Conservation (phyloP, 2,797 vertebrate species). For the Aeoliscus strigatus region DNA sequence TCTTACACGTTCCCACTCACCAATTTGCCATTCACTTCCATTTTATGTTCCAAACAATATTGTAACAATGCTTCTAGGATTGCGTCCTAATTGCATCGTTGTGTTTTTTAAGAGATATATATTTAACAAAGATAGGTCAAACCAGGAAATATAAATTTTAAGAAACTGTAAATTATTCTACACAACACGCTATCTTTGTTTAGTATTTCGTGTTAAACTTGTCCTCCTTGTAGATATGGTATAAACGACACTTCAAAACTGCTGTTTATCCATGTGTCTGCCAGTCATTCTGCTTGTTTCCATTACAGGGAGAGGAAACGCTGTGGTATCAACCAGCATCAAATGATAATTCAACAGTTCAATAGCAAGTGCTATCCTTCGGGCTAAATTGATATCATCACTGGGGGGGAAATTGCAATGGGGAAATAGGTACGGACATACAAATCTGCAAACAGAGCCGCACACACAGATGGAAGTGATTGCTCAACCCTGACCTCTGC, state of each 20-base stretch:
- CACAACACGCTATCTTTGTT: too few relatives aligned
- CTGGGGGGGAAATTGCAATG: slow-evolving; percentile 58
- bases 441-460: slow-evolving; percentile 16
- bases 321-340: slow-evolving; percentile 45
- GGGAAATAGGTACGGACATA: slow-evolving; percentile 40
- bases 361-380: slow-evolving; percentile 45
- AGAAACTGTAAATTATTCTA: too few relatives aligned
- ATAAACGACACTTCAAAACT: too few relatives aligned
- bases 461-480: slow-evolving; percentile 41
- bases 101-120: slow-evolving; percentile 10
- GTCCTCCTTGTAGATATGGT: too few relatives aligned
- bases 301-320: slow-evolving; percentile 18
- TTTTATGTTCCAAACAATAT: slow-evolving; percentile 36
- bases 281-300: slow-evolving; percentile 26
- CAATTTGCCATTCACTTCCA: slow-evolving; percentile 29
- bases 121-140: too few relatives aligned
- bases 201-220: too few relatives aligned
- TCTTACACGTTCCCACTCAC: slow-evolving; percentile 14
- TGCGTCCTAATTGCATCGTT: slow-evolving; percentile 1
- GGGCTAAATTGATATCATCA: slow-evolving; percentile 66
- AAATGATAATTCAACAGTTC: slow-evolving; percentile 59
- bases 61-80: slow-evolving; percentile 28
- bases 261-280: slow-evolving; percentile 1
- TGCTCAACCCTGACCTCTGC: slow-evolving; percentile 68
- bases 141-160: too few relatives aligned